Evolutionary conservation across 2,113 vertebrate species (phyloP).

Genomic region (Gallinago jamesoni): DNA sequence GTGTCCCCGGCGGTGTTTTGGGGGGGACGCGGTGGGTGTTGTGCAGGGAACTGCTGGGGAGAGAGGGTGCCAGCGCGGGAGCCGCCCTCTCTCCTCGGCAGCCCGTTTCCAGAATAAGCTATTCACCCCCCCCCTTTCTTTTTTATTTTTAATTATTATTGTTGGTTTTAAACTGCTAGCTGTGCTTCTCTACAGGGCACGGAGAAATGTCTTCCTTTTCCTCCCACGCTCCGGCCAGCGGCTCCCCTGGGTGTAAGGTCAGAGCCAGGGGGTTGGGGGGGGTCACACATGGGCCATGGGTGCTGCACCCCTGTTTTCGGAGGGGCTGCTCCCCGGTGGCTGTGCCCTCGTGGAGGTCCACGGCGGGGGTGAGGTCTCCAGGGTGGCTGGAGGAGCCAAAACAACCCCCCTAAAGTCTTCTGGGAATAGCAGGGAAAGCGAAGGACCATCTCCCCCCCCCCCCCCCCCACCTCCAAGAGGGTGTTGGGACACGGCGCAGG

Average conservation of each 20-base stretch:
- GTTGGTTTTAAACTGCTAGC: slow-evolving; percentile 11
- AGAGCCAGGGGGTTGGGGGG: background rate
- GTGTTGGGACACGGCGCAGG: background rate
- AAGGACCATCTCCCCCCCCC: background rate
- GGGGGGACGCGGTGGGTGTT: accelerated
- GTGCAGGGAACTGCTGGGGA: background rate
- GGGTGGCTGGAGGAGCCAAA: background rate
- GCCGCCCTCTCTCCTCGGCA: background rate
- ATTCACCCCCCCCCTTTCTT: background rate
- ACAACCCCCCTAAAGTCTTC: background rate
- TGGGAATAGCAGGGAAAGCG: background rate
- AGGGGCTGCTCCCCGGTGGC: background rate
- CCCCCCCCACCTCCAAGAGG: background rate
- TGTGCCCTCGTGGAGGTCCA: background rate
- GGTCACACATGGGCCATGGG: background rate
- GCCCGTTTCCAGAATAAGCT: slow-evolving; percentile 37
- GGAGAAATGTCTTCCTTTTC: slow-evolving; percentile 40
- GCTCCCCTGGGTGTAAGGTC: background rate
- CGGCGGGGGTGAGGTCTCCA: background rate
- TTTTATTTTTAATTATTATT: background rate
- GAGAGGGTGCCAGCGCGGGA: background rate
- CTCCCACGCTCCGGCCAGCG: background rate
- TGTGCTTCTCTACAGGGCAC: slow-evolving; percentile 22
- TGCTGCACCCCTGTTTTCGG: background rate
- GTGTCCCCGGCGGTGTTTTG: background rate